A percentile compares a stretch with the other conserved stretches of the same genome.
Evolutionary conservation across 2,888 invertebrate genomes (phyloP).

Genomic region (Lasiommata megera): DNA sequence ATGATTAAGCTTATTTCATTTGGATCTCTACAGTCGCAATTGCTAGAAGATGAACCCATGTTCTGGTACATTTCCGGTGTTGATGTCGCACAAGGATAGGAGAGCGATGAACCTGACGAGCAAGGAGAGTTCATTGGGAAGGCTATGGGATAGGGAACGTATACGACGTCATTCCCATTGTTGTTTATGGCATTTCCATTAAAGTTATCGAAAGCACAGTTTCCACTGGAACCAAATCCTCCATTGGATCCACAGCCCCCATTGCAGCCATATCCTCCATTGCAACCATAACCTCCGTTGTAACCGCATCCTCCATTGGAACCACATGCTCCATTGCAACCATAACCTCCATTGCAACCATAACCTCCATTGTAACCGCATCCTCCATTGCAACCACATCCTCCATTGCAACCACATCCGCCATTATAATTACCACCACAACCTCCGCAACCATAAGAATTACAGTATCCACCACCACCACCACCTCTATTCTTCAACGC

Average conservation of each 20-base stretch:
- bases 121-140: constrained; percentile 25
- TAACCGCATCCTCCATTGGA: constrained; percentile 9
- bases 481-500: constrained; percentile 44
- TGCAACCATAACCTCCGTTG: constrained; percentile 2
- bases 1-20: constrained; percentile 33
- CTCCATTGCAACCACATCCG: not conserved
- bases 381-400: constrained; percentile 13
- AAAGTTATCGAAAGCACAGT: not conserved
- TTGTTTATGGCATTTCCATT: not conserved
- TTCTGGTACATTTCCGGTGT: not conserved
- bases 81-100: not conserved
- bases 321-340: not conserved
- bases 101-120: not conserved
- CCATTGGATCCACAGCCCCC: not conserved
- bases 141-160: constrained; percentile 35
- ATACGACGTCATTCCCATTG: constrained; percentile 23
- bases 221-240: not conserved
- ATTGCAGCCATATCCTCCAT: not conserved
- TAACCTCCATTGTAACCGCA: not conserved
- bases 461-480: not conserved
- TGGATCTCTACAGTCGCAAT: not conserved
- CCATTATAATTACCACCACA: not conserved
- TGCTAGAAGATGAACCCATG: not conserved
- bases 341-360: not conserved
- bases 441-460: constrained; percentile 2